Evolutionary conservation across 2,888 invertebrate species (phyloP), one percentile per base, ranked within the genome.

Genomic region (Linnaemya vulpina): DNA sequence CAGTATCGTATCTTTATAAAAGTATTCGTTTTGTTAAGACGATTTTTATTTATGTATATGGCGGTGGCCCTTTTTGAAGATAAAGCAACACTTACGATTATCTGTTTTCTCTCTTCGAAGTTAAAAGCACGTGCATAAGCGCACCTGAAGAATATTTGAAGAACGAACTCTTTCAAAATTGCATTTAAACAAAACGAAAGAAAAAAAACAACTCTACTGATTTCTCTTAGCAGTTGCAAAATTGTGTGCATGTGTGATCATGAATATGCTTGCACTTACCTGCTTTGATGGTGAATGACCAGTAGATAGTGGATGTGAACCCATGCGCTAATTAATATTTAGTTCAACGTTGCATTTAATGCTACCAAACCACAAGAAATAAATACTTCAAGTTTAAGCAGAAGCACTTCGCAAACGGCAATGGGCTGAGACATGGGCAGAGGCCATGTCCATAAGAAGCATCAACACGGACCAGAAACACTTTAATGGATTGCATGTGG

Each of bases 241-340:
- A 20, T n/a, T 73, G 22, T 60, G 20, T 20, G 30, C 25, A 60
- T 35, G 30, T 55, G 71, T 43, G 40, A 55, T 43, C 13, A 43
- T 20, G 17, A 71, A 25, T 43, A 58, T n/a, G 35, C 43, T 60
- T 30, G 22, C 20, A 51, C 25, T n/a, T n/a, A n/a, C 3, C 30
- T 30, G 30, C 30, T 55, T 30, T 20, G 40, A 81, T 81, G 84
- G 84, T 84, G 80, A 84, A 81, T 84, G 84, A 77, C 84, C 84
- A 81, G 25, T 74, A 62, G 80, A 81, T 68, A 62, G n/a, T n/a
- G n/a, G 68, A 77, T 73, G 68, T 77, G 80, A 84, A 81, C 76
- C 73, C 76, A 81, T 84, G 80, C 84, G 80, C 84, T 81, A 84
- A 84, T 84, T 84, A 77, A 77, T 81, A 84, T 84, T 84, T 77